A percentile compares a stretch with the other conserved stretches of the same genome.
Conservation (phyloP, 35 echinoderm and acorn worm genomes). For the Ophioderma brevispina region DNA sequence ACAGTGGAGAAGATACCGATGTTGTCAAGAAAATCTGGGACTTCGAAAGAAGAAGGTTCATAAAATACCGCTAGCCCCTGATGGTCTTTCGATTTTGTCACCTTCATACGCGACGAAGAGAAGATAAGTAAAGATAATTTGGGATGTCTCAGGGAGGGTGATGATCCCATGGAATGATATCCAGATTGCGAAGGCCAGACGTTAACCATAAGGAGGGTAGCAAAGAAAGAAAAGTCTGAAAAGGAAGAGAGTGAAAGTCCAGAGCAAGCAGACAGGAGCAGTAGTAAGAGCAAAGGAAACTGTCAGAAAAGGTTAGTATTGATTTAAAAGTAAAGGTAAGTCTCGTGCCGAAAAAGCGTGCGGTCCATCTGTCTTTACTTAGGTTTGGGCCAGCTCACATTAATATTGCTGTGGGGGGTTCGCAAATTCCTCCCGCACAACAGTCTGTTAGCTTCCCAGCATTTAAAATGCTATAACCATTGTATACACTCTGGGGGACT, state of each 20-base stretch:
- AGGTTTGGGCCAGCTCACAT: too few relatives aligned
- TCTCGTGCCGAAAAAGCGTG: too few relatives aligned
- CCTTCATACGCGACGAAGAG: not conserved
- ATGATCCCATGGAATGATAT: not conserved
- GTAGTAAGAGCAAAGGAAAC: not conserved
- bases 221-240: not conserved
- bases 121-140: not conserved
- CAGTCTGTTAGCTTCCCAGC: too few relatives aligned
- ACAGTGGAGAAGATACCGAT: not conserved
- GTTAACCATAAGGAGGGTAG: not conserved
- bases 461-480: too few relatives aligned
- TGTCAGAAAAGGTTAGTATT: too few relatives aligned
- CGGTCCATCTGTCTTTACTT: too few relatives aligned
- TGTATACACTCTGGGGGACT: too few relatives aligned
- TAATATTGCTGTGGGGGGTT: too few relatives aligned
- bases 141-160: not conserved
- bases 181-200: not conserved
- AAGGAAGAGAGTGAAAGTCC: not conserved
- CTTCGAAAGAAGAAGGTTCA: not conserved
- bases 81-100: not conserved
- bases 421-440: too few relatives aligned
- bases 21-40: not conserved
- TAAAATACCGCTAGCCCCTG: not conserved
- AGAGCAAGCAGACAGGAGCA: not conserved
- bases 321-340: too few relatives aligned